A percentile compares a stretch with the other conserved stretches of the same genome.
phyloP scores from a whole-genome alignment of 2,113 vertebrate species.

The Oryzias javanicus region DNA sequence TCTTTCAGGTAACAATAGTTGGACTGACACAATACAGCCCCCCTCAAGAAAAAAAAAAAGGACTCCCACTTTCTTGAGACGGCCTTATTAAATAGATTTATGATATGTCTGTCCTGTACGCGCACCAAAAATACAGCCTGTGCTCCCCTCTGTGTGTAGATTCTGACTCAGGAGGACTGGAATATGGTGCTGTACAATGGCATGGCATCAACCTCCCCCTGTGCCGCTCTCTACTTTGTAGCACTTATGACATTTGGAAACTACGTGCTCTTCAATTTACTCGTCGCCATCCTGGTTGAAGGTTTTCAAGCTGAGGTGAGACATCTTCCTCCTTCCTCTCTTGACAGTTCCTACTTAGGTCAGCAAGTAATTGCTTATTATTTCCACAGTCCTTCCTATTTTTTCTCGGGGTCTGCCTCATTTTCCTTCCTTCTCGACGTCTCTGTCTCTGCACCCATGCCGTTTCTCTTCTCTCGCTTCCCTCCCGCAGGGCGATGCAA shows the following conservation, averaged over 20 bases:
- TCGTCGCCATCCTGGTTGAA: constrained; percentile 96
- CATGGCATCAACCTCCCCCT: constrained; percentile 92
- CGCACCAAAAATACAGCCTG: background rate
- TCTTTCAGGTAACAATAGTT: constrained; percentile 86
- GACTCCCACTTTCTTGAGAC: background rate
- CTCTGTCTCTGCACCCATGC: background rate
- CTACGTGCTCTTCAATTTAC: constrained; percentile 96
- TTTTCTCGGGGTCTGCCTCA: background rate
- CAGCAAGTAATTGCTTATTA: constrained; percentile 27
- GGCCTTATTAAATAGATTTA: background rate
- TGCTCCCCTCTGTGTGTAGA: constrained; percentile 68
- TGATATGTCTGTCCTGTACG: background rate
- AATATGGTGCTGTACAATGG: constrained; percentile 97
- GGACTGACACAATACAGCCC: background rate
- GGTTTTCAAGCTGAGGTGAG: constrained; percentile 97
- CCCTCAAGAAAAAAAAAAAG: background rate
- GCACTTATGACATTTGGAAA: constrained; percentile 99
- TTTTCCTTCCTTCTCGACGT: background rate
- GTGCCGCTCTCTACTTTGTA: constrained; percentile 95
- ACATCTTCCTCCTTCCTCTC: background rate
- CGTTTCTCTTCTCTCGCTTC: constrained; percentile 1
- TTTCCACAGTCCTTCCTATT: constrained; percentile 4
- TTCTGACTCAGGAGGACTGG: constrained; percentile 98
- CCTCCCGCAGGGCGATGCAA: constrained; percentile 88
- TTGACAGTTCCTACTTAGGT: constrained; percentile 11